Percentiles rank a stretch among this genome's conserved stretches.
phyloP scores from a whole-genome alignment of 1,140 invertebrate genomes.

The Sinella curviseta region DNA sequence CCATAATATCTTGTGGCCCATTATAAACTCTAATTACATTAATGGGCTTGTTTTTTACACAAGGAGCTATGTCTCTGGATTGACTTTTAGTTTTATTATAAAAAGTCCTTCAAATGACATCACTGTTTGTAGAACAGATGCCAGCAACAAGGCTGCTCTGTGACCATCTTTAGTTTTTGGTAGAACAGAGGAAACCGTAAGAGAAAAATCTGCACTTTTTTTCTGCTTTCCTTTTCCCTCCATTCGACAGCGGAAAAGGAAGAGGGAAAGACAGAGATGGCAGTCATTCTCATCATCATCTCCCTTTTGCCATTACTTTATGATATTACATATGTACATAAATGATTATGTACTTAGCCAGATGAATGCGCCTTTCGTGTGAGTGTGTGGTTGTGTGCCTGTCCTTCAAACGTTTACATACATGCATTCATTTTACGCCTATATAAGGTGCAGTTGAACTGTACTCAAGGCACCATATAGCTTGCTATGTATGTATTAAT shows the following conservation, averaged over 20 bases:
- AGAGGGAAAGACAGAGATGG: neutral
- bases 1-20: neutral
- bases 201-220: neutral
- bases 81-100: slow-evolving; percentile 26
- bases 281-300: slow-evolving; percentile 18
- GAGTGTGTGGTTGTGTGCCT: neutral
- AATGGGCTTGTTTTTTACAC: slow-evolving; percentile 20
- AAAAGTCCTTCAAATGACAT: neutral
- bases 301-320: neutral
- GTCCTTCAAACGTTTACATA: neutral
- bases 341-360: slow-evolving; percentile 21
- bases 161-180: neutral
- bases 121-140: neutral
- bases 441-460: too few relatives aligned
- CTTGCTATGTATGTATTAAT: slow-evolving; percentile 3
- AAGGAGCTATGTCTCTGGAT: neutral
- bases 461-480: neutral
- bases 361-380: slow-evolving; percentile 1
- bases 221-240: neutral
- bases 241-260: neutral
- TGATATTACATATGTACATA: slow-evolving; percentile 24
- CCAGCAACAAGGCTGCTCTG: neutral
- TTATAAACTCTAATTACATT: slow-evolving; percentile 28
- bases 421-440: neutral
- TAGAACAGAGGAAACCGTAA: neutral